A percentile compares a stretch with the other conserved stretches of the same genome.
Evolutionary conservation across 2,113 vertebrate species (phyloP).

Genomic region (Thalassarche chlororhynchos): DNA sequence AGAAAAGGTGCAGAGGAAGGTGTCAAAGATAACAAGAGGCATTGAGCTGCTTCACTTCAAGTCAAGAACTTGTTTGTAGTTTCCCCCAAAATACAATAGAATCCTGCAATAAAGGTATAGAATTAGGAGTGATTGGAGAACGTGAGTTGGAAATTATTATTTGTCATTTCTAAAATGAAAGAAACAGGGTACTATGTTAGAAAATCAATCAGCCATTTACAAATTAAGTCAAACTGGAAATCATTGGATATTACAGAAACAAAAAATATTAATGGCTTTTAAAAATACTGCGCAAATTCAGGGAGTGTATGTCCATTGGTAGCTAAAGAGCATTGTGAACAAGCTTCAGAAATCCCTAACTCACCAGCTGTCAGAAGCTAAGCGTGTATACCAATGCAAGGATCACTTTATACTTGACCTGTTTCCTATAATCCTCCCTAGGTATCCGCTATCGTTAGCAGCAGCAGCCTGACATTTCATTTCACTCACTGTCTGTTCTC

Average conservation of each 20-base stretch:
- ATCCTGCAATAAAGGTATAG: not conserved
- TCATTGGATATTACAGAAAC: not conserved
- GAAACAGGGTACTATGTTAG: not conserved
- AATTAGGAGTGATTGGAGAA: not conserved
- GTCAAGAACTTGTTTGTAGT: not conserved
- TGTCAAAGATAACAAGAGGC: not conserved
- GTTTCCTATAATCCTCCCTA: not conserved
- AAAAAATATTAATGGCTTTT: not conserved
- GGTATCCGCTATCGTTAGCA: not conserved
- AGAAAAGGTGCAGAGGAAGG: not conserved
- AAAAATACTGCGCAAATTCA: not conserved
- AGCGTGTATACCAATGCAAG: rapidly evolving
- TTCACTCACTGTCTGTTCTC: not conserved
- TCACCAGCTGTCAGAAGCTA: not conserved
- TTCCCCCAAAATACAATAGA: not conserved
- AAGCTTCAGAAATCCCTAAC: not conserved
- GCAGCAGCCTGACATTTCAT: not conserved
- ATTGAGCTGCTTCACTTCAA: not conserved
- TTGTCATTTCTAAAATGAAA: not conserved
- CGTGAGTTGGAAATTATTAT: not conserved
- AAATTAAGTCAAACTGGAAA: not conserved
- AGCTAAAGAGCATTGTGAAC: not conserved
- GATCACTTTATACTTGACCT: not conserved
- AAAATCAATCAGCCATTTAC: not conserved
- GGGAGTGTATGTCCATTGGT: not conserved